Percentiles rank a stretch among this genome's conserved stretches.
These are phyloP conservation scores for Ypsolopha scabrella DNA, from an alignment of 2,888 invertebrate species.

Conservation along the genomic window DNA sequence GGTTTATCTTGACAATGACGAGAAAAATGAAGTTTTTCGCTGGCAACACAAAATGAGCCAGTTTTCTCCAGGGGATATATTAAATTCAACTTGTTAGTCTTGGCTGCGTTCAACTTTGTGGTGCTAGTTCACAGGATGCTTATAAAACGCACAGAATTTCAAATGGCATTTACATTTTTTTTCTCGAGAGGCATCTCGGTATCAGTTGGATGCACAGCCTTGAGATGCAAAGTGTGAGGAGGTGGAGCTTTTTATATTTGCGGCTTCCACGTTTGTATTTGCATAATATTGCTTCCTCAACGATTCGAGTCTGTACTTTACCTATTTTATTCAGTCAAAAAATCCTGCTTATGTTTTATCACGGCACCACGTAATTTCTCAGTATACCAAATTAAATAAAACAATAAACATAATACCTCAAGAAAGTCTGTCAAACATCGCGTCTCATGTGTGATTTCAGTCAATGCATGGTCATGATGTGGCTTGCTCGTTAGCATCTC, in stretches of 20 bases:
- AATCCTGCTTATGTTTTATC: no score
- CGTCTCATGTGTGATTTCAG: no score
- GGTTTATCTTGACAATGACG: conserved; percentile 1
- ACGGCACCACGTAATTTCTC: no score
- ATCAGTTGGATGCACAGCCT: conserved; percentile 65
- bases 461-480: no score
- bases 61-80: conserved; percentile 1
- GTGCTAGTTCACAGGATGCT: conserved; percentile 17
- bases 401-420: no score
- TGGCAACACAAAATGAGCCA: background rate
- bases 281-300: conserved; percentile 71
- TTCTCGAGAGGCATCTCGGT: conserved; percentile 58
- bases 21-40: conserved; percentile 2
- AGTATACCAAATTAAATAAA: no score
- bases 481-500: no score
- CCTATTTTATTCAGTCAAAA: background rate
- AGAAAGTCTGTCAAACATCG: no score
- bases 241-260: conserved; percentile 65
- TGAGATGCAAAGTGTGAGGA: conserved; percentile 66
- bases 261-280: conserved; percentile 60
- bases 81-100: conserved; percentile 6
- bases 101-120: conserved; percentile 2
- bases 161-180: conserved; percentile 60
- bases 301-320: conserved; percentile 26
- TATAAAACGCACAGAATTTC: conserved; percentile 62